Base-by-base conservation (phyloP, 2,113 vertebrate genomes). In the Alaudala cheleensis region DNA sequence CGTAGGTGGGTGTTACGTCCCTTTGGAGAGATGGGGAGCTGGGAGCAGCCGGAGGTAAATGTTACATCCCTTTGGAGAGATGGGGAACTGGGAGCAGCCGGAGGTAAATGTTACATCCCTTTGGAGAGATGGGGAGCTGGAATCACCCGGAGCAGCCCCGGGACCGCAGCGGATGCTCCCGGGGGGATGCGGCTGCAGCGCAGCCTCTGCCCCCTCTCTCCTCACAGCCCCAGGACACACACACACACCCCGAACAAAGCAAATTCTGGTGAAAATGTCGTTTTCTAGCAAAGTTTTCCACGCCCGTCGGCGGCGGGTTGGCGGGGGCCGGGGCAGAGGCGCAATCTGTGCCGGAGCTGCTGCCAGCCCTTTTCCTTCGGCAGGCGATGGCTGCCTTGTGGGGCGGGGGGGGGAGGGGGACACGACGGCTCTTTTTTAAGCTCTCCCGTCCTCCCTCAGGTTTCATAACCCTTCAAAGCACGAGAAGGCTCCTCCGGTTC, bases 391-490 rank as follows among this genome's bases (percentile, higher is more conserved):
- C 62, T 85, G 86, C 25, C 6, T 16, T 51, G 74, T 4, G 58
- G 85, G 78, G 56, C 6, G 87, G 69, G 25, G 73, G 51, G 33
- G 11, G 42, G 40, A n/a, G n/a, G 40, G 58, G 65, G 40, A 72
- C 86, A 92, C 77, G 64, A 91, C 37, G 29, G 92, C 88, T 92
- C 96, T 95, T 96, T 95, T 96, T 96, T 90, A 95, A 95, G 93
- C 96, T 93, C 86, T 95, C 12, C 79, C 47, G 24, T 96, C 96
- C 94, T 95, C 94, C 57, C 5, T n/a, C 66, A 31, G 86, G 89
- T 96, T 96, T 96, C 94, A 60, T 95, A 96, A 95, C 91, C 91
- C 93, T 90, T 56, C 88, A 29, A 93, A 92, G 86, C 62, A 24
- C 54, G 61, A 73, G 44, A 69, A 79, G 57, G 91, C 61, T 93